Evolutionary conservation across 2,797 vertebrate species (phyloP).

Genomic region (Poeciliopsis paucimaculata): DNA sequence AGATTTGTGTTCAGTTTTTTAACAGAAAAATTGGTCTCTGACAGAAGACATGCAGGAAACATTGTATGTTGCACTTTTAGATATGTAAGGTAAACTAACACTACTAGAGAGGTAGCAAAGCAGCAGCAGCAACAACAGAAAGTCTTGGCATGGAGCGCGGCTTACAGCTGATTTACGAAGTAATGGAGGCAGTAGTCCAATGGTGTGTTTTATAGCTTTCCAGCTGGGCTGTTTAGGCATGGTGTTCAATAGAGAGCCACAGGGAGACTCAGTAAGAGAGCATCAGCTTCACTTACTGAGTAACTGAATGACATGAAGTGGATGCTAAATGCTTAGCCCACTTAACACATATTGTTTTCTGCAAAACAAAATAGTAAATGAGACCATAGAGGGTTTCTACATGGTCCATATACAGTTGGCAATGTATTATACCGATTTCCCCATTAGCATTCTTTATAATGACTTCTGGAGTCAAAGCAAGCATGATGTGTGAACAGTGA

Average conservation of each 20-base stretch:
- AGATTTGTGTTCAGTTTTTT: slow-evolving; percentile 44
- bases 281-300: slow-evolving; percentile 27
- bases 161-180: slow-evolving; percentile 48
- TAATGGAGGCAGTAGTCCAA: slow-evolving; percentile 44
- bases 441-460: not conserved
- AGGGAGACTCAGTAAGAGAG: slow-evolving; percentile 10
- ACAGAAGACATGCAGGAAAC: slow-evolving; percentile 34
- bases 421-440: slow-evolving; percentile 15
- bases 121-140: slow-evolving; percentile 22
- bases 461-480: slow-evolving; percentile 21
- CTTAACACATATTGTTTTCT: slow-evolving; percentile 39
- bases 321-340: slow-evolving; percentile 40
- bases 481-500: slow-evolving; percentile 7
- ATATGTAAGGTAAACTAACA: slow-evolving; percentile 10
- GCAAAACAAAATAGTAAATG: slow-evolving; percentile 36
- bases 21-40: slow-evolving; percentile 23
- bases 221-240: slow-evolving; percentile 41
- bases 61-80: not conserved
- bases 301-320: slow-evolving; percentile 31
- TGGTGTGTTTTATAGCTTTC: slow-evolving; percentile 37
- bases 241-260: slow-evolving; percentile 17
- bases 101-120: slow-evolving; percentile 14
- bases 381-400: slow-evolving; percentile 21
- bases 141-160: slow-evolving; percentile 13
- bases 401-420: slow-evolving; percentile 21